phyloP scores from a whole-genome alignment of 2,797 vertebrate species.

The Zenarchopterus dispar region DNA sequence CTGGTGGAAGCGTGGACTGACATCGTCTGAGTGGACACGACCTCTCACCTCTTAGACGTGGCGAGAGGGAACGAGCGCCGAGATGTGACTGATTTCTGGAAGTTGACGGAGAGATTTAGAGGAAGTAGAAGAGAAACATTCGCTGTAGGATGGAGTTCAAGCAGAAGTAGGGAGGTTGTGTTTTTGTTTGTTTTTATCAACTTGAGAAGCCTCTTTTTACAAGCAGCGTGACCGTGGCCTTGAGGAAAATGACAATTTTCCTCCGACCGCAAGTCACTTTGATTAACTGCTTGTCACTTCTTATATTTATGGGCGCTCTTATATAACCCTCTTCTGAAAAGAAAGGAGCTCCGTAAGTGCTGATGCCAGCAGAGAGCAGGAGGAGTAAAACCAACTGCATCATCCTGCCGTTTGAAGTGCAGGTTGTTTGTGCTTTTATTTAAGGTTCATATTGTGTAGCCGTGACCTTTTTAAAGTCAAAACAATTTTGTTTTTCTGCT shows the following conservation, averaged over 20 bases:
- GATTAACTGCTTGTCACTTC: constrained; percentile 5
- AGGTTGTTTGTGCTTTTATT: constrained; percentile 30
- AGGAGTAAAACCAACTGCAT: constrained; percentile 13
- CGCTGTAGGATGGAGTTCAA: constrained; percentile 23
- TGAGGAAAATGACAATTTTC: constrained; percentile 11
- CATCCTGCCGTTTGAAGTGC: constrained; percentile 10
- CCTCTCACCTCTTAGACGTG: not conserved
- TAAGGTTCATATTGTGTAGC: constrained; percentile 20
- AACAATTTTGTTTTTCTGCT: not conserved
- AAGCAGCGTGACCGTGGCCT: constrained; percentile 6
- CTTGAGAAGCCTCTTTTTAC: not conserved
- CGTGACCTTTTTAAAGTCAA: constrained; percentile 9
- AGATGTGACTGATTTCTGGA: constrained; percentile 54
- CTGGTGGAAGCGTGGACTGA: constrained; percentile 2
- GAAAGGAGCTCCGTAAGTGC: constrained; percentile 24
- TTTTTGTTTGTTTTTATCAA: not conserved
- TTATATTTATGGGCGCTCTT: constrained; percentile 7
- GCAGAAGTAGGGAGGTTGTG: not conserved
- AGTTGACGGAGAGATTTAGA: constrained; percentile 58
- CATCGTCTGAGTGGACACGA: constrained; percentile 3
- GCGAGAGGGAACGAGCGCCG: constrained; percentile 2
- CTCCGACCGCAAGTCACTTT: constrained; percentile 6
- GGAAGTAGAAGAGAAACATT: constrained; percentile 66
- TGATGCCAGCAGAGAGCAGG: constrained; percentile 31
- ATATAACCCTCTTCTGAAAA: constrained; percentile 1